Evolutionary conservation across 2,113 vertebrate species (phyloP), one percentile per base, ranked within the genome.

Genomic region (Mormyrus lacerda): DNA sequence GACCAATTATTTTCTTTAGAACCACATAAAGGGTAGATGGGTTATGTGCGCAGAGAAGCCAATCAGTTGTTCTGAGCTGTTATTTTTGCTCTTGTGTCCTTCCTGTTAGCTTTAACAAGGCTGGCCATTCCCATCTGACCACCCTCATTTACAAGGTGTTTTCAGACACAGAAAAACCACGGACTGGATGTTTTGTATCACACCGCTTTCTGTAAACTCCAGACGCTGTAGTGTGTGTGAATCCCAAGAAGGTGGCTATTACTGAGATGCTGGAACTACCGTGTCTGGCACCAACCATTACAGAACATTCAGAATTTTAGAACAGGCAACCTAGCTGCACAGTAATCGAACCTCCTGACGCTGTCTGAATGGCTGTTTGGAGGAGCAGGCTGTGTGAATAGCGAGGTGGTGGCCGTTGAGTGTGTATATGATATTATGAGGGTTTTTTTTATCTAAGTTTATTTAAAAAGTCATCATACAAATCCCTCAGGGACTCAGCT

Each of bases 391-490:
- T 73, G 27, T 73, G n/a, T 11, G 13, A 31, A 76, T 76, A 76
- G 35, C 3, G 2, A 39, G 31, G 15, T 17, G 6, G 13, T 39
- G 69, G 31, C 31, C 35, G 19, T 17, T 76, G 69, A 76, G 31
- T 76, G 31, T 39, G 6, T 76, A 76, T 76, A 39, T 76, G 35
- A 76, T 73, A 73, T 73, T 73, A 5, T 73, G 10, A 3, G 2
- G 8, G 2, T 69, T 73, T 69, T n/a, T 73, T 73, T 31, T 27
- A 69, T 73, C 27, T 89, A 76, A 90, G 91, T 47, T 93, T 91
- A 93, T 91, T 93, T 93, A 93, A 87, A 47, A 84, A 21, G 15
- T 17, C 35, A 82, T 84, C 79, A 84, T 24, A 11, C 7, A 44
- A 47, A 84, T 45, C 42, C 44, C 19, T 84, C 42, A 45, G 82